Percentiles rank a stretch among this genome's conserved stretches.
Evolutionary conservation across 2,113 vertebrate genomes (phyloP).

Genomic region (Amphilophus citrinellus): DNA sequence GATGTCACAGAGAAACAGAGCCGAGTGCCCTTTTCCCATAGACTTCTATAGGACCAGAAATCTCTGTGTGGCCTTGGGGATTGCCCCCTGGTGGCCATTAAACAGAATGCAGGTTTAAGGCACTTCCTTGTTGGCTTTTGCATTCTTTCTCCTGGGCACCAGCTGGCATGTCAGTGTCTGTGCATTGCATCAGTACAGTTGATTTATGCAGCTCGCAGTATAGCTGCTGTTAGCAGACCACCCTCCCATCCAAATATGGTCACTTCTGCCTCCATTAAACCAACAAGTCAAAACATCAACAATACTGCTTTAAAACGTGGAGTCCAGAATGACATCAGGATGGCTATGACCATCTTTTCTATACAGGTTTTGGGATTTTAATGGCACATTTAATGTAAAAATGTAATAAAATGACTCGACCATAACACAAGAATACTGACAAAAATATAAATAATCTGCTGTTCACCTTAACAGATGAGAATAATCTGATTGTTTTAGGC

Average conservation of each 20-base stretch:
- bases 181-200: too few species aligned
- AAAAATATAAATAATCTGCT: neutral
- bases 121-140: too few species aligned
- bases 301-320: too few species aligned
- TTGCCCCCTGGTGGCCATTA: neutral
- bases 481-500: too few species aligned
- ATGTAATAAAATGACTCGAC: neutral
- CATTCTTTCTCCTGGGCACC: too few species aligned
- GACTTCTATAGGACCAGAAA: neutral
- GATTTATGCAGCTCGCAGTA: too few species aligned
- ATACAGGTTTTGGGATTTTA: neutral
- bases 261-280: too few species aligned
- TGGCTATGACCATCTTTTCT: neutral
- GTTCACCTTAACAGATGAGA: neutral
- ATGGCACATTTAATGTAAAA: neutral
- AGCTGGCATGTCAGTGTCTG: too few species aligned
- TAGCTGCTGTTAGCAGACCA: too few species aligned
- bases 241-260: too few species aligned
- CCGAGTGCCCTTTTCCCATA: fast-evolving
- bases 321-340: neutral
- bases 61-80: neutral
- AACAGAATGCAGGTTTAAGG: too few species aligned
- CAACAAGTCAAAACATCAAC: too few species aligned
- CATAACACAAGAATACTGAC: neutral
- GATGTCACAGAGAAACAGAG: neutral